Percentiles rank a stretch among this genome's conserved stretches.
phyloP scores from a whole-genome alignment of 2,113 vertebrate genomes.

The Lota lota region DNA sequence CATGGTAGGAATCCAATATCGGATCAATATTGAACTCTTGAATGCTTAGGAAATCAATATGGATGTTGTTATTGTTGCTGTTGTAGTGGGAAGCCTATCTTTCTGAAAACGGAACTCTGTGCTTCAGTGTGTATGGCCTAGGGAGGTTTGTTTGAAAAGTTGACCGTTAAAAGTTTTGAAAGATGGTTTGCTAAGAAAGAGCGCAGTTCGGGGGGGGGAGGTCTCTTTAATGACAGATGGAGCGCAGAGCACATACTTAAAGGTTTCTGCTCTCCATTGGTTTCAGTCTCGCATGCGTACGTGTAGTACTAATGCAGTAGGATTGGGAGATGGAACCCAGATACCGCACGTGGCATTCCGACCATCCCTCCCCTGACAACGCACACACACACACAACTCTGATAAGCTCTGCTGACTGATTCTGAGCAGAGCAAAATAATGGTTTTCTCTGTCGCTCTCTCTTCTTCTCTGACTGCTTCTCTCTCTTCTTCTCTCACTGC shows the following conservation, averaged over 20 bases:
- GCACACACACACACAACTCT: slow-evolving; percentile 13
- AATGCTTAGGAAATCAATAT: no score
- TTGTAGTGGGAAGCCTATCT: no score
- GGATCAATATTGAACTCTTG: no score
- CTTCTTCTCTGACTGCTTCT: no score
- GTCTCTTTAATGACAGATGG: slow-evolving; percentile 62
- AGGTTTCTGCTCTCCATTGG: slow-evolving; percentile 15
- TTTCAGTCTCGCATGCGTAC: slow-evolving; percentile 1
- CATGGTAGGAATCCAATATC: no score
- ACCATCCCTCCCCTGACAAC: no score
- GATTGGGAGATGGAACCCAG: slow-evolving; percentile 56
- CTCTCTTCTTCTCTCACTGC: no score
- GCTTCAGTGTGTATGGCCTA: no score
- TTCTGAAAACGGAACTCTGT: no score
- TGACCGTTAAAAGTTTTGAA: slow-evolving; percentile 1
- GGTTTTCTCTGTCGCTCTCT: not conserved
- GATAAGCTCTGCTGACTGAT: slow-evolving; percentile 48
- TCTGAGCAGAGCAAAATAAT: slow-evolving; percentile 3
- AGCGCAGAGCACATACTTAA: slow-evolving; percentile 58
- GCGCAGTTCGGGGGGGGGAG: slow-evolving; percentile 36
- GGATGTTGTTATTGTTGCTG: no score
- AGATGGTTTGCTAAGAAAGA: slow-evolving; percentile 22
- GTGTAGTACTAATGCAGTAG: not conserved
- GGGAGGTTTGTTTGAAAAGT: not conserved
- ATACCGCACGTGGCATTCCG: slow-evolving; percentile 28